Evolutionary conservation across 2,113 vertebrate species (phyloP), one percentile per base, ranked within the genome.

Genomic region (Thamnophis sirtalis): DNA sequence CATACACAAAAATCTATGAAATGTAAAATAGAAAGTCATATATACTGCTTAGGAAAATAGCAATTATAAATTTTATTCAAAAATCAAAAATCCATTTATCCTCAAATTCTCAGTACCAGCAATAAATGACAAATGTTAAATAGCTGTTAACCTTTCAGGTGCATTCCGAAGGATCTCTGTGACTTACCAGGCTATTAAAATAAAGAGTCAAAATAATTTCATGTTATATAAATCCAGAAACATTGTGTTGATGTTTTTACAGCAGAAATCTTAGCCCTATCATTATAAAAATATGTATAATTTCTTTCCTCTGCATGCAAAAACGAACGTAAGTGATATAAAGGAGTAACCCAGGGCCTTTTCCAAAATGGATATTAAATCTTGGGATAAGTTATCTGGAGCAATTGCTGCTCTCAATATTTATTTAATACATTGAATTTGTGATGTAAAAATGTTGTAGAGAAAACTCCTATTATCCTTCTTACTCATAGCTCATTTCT

Each of bases 41-140:
- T 91, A 93, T 94, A 33, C 63, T 89, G 50, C 93, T 96, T 95
- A 92, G 95, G 58, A 95, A 95, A 96, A 92, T 50, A 87, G 9
- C 50, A 60, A 95, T 96, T 96, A 95, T 90, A 95, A 94, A 94
- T 94, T 50, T 91, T 86, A 84, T 53, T 95, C 89, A 63, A 55
- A 95, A 85, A 93, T 93, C 92, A 94, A 93, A 95, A 94, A 94
- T 87, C 22, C 89, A 86, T 24, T 24, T 24, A 22, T 86, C 94
- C 53, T n/a, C 93, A 94, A 94, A 33, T 93, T 95, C 95, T 94
- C 89, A 24, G 95, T 94, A 92, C 80, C 90, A 89, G 95, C 91
- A 68, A 86, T 68, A 90, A 89, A 93, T 93, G 93, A 95, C 92
- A 95, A 89, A 94, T 91, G 33, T 90, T 68, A 93, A 95, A 95